phyloP scores from a whole-genome alignment of 2,113 vertebrate species.

The Empidonax alnorum region DNA sequence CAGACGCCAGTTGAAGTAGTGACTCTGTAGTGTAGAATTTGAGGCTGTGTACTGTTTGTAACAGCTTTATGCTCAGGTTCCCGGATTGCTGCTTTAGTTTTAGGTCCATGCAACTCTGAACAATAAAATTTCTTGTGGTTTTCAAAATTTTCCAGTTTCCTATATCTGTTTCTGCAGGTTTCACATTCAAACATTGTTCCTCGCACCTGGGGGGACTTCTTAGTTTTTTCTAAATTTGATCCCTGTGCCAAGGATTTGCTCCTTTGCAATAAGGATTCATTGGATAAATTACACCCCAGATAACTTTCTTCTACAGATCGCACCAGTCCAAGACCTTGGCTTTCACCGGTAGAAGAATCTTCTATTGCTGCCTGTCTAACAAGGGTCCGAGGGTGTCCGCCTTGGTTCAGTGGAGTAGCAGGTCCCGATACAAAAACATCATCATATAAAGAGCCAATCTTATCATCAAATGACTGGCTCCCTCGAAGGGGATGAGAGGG shows the following conservation, averaged over 20 bases:
- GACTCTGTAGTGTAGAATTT: slow-evolving; percentile 82
- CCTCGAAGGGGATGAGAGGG: slow-evolving; percentile 88
- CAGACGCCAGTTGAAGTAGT: slow-evolving; percentile 75
- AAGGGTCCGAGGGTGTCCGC: slow-evolving; percentile 87
- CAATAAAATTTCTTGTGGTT: slow-evolving; percentile 99
- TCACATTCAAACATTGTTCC: slow-evolving; percentile 98
- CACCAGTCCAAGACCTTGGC: slow-evolving; percentile 77
- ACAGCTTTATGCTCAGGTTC: slow-evolving; percentile 85
- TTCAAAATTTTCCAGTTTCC: slow-evolving; percentile 97
- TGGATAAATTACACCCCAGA: slow-evolving; percentile 72
- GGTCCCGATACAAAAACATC: slow-evolving; percentile 93
- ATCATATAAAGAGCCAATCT: slow-evolving; percentile 88
- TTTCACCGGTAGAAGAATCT: slow-evolving; percentile 86
- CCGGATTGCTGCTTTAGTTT: slow-evolving; percentile 85
- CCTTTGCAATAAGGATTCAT: slow-evolving; percentile 78
- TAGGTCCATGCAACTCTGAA: slow-evolving; percentile 96
- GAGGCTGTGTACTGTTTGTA: slow-evolving; percentile 73
- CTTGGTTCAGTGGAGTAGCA: slow-evolving; percentile 81
- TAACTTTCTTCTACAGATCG: slow-evolving; percentile 88
- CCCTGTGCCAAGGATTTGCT: slow-evolving; percentile 84
- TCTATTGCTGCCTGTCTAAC: slow-evolving; percentile 94
- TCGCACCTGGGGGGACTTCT: slow-evolving; percentile 89
- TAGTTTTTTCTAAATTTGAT: slow-evolving; percentile 81
- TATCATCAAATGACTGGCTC: slow-evolving; percentile 97
- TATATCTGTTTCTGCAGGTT: slow-evolving; percentile 94